Conservation (phyloP, 2,797 vertebrate species). For the Furcifer pardalis region DNA sequence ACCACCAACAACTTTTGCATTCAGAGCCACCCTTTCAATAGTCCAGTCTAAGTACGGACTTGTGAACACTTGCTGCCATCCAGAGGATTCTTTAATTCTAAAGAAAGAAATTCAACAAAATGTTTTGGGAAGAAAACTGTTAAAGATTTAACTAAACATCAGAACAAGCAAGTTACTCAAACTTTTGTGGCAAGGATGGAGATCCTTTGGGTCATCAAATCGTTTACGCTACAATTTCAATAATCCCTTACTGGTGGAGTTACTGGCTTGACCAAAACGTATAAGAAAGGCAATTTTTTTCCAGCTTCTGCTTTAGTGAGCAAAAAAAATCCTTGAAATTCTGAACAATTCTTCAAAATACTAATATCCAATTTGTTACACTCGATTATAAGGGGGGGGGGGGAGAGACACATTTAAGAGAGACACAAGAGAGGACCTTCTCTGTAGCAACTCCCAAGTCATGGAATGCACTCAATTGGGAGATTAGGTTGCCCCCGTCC, state of each 20-base stretch:
- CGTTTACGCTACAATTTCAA: not conserved
- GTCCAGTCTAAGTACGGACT: conserved; percentile 94
- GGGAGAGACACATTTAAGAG: too few relatives aligned
- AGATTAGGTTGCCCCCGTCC: too few relatives aligned
- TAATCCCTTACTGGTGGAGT: not conserved
- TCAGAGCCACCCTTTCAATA: conserved; percentile 93
- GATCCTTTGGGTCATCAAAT: not conserved
- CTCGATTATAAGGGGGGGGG: too few relatives aligned
- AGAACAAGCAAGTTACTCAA: not conserved
- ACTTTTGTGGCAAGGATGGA: not conserved
- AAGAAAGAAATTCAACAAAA: not conserved
- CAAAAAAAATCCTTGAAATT: too few relatives aligned
- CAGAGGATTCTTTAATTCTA: conserved; percentile 97
- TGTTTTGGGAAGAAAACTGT: not conserved
- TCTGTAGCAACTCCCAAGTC: too few relatives aligned
- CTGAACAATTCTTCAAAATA: too few relatives aligned
- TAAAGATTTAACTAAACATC: not conserved
- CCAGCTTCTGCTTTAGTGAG: not conserved
- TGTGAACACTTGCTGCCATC: conserved; percentile 98
- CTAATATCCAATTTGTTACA: too few relatives aligned
- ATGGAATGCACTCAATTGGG: too few relatives aligned
- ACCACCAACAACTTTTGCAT: conserved; percentile 96
- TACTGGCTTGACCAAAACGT: not conserved
- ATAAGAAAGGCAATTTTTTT: not conserved
- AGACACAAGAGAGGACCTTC: too few relatives aligned